Conservation (phyloP, 2,797 vertebrate genomes). For the Rhynchotus rufescens region DNA sequence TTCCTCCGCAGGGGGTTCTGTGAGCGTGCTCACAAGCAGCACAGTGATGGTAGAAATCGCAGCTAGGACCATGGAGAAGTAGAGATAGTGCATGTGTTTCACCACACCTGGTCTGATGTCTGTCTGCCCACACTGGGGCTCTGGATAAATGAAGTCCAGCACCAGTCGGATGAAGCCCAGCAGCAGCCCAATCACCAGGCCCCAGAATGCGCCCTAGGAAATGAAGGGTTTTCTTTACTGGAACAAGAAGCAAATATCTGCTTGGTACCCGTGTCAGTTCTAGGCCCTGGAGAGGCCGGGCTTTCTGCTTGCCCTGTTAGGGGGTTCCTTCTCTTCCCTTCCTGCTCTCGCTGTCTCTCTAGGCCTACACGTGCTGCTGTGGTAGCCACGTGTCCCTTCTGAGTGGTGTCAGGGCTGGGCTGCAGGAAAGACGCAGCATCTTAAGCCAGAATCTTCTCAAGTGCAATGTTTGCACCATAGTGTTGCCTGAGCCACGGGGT, state of each 20-base stretch:
- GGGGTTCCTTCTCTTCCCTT: background rate
- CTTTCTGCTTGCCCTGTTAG: background rate
- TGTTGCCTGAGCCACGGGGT: background rate
- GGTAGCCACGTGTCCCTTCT: background rate
- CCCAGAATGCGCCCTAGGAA: constrained; percentile 92
- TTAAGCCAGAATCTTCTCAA: background rate
- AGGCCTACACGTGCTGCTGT: background rate
- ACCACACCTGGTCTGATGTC: constrained; percentile 87
- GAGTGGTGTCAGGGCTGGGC: no score
- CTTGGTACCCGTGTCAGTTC: accelerated
- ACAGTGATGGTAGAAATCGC: constrained; percentile 82
- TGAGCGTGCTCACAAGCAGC: constrained; percentile 85
- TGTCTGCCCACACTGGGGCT: constrained; percentile 85
- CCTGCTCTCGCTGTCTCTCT: background rate
- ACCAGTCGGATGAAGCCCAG: constrained; percentile 88
- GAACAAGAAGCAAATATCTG: accelerated
- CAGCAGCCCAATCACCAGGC: constrained; percentile 84
- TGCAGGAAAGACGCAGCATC: background rate
- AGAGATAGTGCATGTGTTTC: constrained; percentile 92
- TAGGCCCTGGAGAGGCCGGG: background rate
- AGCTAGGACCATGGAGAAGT: constrained; percentile 91
- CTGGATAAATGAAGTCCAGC: constrained; percentile 90
- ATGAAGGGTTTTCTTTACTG: background rate
- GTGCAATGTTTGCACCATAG: background rate
- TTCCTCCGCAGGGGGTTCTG: constrained; percentile 84